Base-by-base conservation (phyloP, 2,888 invertebrate species). In the Drosophila paranaensis region DNA sequence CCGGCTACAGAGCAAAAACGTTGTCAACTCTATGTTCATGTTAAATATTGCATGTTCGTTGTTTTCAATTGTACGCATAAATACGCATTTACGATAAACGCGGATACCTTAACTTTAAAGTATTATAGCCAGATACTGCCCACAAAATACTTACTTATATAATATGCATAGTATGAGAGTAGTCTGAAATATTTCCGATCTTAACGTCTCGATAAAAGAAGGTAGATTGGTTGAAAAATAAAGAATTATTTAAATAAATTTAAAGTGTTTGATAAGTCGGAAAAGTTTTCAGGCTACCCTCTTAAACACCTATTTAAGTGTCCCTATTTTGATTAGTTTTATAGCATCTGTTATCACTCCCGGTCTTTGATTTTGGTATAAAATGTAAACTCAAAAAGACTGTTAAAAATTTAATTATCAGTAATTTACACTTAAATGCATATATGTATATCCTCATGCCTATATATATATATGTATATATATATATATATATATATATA, bases 341-440 rank as follows among this genome's bases (percentile, higher is more conserved):
- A 16, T 50, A 11, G 25, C n/a, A 13, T 37, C n/a, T 37, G 46
- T 45, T 16, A 3, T 8, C 63, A 45, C 53, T 61, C 51, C 20
- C 39, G 56, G 65, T 79, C 77, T 80, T 82, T 69, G 45, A 64
- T 71, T 88, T 79, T 77, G 56, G 45, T 54, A 79, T 81, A 82
- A 40, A 54, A 84, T 91, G 91, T 91, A 85, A 92, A 92, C 91
- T 91, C 80, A 88, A 91, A 81, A 91, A 92, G 92, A 92, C 92
- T 92, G 92, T 91, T 92, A 90, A 86, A 90, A 89, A 89, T 92
- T 91, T 86, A 88, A 85, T 88, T 82, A 89, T 82, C 80, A 86
- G 79, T 85, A 82, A 85, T 72, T 69, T 70, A 60, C 50, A 69
- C 40, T 55, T 66, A 73, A 43, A 39, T 65, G 35, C 57, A 58